phyloP scores from a whole-genome alignment of 2,888 invertebrate genomes.

The Scelioninae gen. 1 region DNA sequence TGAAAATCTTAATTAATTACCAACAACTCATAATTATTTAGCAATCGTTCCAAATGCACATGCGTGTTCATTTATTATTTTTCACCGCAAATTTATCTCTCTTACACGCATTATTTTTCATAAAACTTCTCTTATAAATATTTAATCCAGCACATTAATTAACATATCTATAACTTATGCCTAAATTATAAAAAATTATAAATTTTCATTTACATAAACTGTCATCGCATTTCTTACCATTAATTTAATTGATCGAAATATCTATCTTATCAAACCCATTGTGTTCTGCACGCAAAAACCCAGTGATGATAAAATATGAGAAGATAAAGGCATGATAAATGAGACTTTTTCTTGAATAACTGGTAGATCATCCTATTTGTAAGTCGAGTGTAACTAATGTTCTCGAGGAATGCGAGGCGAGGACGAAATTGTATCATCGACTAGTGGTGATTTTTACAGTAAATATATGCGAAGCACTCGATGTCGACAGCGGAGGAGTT shows the following conservation, averaged over 20 bases:
- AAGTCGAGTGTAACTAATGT: conserved; percentile 57
- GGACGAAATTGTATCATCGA: conserved; percentile 55
- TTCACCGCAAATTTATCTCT: no score
- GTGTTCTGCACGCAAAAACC: conserved; percentile 5
- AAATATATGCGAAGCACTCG: conserved; percentile 49
- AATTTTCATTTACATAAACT: no score
- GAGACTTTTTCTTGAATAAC: conserved; percentile 44
- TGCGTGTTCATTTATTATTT: no score
- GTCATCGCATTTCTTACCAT: conserved; percentile 2
- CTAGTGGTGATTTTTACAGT: conserved; percentile 48
- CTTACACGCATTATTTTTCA: no score
- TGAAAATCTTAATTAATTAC: no score
- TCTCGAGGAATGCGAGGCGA: conserved; percentile 29
- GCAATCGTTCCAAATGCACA: no score
- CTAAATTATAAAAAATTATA: no score
- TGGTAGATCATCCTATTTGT: conserved; percentile 45
- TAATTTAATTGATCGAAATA: conserved; percentile 30
- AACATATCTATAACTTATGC: no score
- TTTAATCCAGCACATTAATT: no score
- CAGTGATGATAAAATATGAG: conserved; percentile 37
- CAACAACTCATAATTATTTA: no score
- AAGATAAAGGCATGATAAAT: conserved; percentile 51
- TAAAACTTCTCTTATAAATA: no score
- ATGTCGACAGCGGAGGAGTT: conserved; percentile 42
- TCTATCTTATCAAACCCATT: conserved; percentile 31